Evolutionary conservation across 2,888 invertebrate species (phyloP).

Genomic region (Drosophila atripex): DNA sequence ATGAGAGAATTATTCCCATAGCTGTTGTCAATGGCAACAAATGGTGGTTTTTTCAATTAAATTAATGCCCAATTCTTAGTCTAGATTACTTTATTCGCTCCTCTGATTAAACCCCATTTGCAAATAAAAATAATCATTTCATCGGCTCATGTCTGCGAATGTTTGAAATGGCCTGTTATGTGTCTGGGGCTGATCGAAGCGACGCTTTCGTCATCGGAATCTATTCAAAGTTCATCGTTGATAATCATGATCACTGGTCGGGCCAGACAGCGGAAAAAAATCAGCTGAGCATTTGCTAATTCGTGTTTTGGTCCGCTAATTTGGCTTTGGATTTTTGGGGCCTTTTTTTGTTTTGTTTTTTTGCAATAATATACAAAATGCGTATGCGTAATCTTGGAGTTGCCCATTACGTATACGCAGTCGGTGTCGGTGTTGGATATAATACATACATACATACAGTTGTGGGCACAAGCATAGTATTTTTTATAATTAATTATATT

Average conservation of each 20-base stretch:
- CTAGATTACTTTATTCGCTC: too few species aligned
- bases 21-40: background rate
- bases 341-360: constrained; percentile 14
- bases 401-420: constrained; percentile 57
- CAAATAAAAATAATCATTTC: too few species aligned
- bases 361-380: constrained; percentile 36
- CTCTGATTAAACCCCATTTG: too few species aligned
- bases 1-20: constrained; percentile 4
- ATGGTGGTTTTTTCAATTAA: background rate
- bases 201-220: constrained; percentile 60
- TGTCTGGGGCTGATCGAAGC: constrained; percentile 28
- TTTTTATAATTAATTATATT: background rate
- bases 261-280: constrained; percentile 60
- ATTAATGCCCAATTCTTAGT: background rate
- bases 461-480: background rate
- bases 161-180: constrained; percentile 38
- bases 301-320: constrained; percentile 35
- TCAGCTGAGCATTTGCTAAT: constrained; percentile 61
- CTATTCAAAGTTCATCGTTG: constrained; percentile 30
- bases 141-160: background rate
- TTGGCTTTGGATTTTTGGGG: constrained; percentile 14
- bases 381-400: constrained; percentile 49
- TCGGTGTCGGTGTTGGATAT: background rate
- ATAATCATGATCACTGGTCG: constrained; percentile 26
- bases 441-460: too few species aligned